Evolutionary conservation across 2,113 vertebrate genomes (phyloP).

Genomic region (Machaerirhynchus nigripectus): DNA sequence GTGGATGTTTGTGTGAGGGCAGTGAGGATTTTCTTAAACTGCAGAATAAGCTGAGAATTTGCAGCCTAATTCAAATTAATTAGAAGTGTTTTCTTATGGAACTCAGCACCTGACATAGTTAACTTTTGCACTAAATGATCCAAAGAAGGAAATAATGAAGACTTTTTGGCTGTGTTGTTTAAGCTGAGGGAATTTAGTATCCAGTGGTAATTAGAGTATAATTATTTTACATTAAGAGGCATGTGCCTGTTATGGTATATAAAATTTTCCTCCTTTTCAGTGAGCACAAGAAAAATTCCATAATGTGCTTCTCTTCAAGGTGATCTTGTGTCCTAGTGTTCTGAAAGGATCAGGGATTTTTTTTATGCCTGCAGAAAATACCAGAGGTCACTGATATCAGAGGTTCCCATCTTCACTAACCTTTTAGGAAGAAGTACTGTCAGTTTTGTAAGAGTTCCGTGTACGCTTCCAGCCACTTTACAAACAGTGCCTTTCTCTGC

Average conservation of each 20-base stretch:
- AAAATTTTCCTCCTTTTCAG: not conserved
- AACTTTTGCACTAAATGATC: not conserved
- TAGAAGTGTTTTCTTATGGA: not conserved
- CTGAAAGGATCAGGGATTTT: not conserved
- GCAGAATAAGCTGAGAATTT: not conserved
- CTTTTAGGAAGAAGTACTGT: not conserved
- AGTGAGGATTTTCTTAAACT: not conserved
- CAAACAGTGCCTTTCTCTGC: not conserved
- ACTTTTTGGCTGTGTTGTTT: not conserved
- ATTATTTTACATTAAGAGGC: not conserved
- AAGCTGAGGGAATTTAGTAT: not conserved
- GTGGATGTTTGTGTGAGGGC: not conserved
- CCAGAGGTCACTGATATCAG: not conserved
- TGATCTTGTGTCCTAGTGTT: not conserved
- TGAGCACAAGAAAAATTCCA: not conserved
- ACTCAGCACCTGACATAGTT: not conserved
- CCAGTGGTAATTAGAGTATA: not conserved
- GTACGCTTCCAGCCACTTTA: accelerated
- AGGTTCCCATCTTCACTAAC: not conserved
- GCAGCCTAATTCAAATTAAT: not conserved
- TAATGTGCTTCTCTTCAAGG: not conserved
- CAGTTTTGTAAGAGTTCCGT: not conserved
- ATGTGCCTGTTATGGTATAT: not conserved
- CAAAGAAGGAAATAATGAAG: not conserved
- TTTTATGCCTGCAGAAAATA: not conserved